A percentile compares a stretch with the other conserved stretches of the same genome.
Conservation (phyloP, 2,797 vertebrate genomes). For the Chrysolophus pictus region DNA sequence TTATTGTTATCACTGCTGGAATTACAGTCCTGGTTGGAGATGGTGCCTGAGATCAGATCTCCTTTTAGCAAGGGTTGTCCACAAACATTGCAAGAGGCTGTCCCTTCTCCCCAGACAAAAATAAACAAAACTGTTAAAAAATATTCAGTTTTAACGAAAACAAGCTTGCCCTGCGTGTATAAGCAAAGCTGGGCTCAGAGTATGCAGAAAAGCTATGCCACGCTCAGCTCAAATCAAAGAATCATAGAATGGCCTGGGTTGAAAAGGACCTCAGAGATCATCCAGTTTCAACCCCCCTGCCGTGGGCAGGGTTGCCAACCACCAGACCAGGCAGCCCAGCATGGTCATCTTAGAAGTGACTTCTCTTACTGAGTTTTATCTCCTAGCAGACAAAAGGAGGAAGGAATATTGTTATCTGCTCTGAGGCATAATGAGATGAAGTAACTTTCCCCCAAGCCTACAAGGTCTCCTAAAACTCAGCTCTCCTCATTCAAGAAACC, state of each 20-base stretch:
- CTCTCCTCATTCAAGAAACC: background rate
- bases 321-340: too few species aligned
- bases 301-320: too few species aligned
- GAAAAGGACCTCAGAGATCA: too few species aligned
- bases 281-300: too few species aligned
- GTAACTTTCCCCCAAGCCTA: background rate
- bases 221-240: background rate
- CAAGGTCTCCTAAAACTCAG: background rate
- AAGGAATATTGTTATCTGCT: background rate
- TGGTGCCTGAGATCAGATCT: background rate
- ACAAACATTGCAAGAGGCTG: background rate
- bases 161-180: background rate
- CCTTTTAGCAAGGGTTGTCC: conserved; percentile 1
- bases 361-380: background rate
- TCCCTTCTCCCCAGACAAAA: background rate
- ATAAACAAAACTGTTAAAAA: conserved; percentile 6
- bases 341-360: fast-evolving
- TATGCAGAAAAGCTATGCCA: background rate
- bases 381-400: background rate
- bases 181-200: background rate
- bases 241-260: too few species aligned
- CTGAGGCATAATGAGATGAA: background rate
- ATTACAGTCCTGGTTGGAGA: background rate
- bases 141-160: background rate
- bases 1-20: conserved; percentile 41